Percentiles rank a stretch among this genome's conserved stretches.
These are phyloP conservation scores for Phrynocephalus versicolor DNA, from an alignment of 2,113 vertebrate genomes.

Conservation along the genomic window DNA sequence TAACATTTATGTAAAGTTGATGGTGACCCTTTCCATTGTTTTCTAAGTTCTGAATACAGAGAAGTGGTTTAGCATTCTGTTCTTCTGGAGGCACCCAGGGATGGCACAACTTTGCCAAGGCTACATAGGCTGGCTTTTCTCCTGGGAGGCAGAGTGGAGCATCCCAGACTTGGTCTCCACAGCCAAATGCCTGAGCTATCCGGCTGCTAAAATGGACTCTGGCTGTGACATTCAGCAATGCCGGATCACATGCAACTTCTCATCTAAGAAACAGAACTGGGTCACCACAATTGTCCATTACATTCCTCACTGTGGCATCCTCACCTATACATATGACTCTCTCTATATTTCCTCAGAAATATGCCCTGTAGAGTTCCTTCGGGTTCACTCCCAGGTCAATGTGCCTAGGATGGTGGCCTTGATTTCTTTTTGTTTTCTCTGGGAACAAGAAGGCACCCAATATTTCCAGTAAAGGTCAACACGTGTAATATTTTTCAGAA, in stretches of 20 bases:
- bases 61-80: no score
- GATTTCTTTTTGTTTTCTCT: constrained; percentile 15
- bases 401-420: neutral
- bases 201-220: neutral
- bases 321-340: neutral
- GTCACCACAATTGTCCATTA: neutral
- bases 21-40: no score
- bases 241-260: neutral
- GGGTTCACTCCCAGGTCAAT: neutral
- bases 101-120: no score
- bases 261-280: neutral
- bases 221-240: neutral
- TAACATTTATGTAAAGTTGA: no score
- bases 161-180: no score
- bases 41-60: no score
- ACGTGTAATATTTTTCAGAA: constrained; percentile 54
- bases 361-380: neutral
- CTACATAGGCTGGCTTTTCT: no score
- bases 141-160: no score
- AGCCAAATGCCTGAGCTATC: no score
- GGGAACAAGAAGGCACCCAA: constrained; percentile 41
- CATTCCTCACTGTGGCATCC: constrained; percentile 23
- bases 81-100: no score
- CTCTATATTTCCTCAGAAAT: neutral
- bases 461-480: constrained; percentile 33